Evolutionary conservation across 1,140 invertebrate species (phyloP), one percentile per base, ranked within the genome.

Genomic region (Eueides isabella): DNA sequence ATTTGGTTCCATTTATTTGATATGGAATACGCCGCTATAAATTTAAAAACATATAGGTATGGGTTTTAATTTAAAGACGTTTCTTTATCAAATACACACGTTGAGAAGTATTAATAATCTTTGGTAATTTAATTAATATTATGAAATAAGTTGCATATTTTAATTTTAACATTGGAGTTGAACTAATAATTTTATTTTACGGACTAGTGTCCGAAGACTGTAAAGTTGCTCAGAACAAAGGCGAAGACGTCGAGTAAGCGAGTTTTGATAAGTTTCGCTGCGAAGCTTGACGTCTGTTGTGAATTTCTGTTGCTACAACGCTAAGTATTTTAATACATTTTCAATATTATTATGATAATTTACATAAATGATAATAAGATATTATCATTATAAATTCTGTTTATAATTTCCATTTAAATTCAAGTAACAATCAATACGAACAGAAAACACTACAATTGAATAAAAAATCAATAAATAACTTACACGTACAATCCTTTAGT

Each of bases 151-250:
- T 55, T 55, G 23, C 48, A 26, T 55, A 1, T 55, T 55, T 55
- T 55, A 55, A 55, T 55, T 55, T 55, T 55, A 48, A 26, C 23
- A 55, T 26, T 26, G 48, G 11, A 55, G 23, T 23, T 23, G 48
- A 55, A 55, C 48, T 55, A 55, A 26, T 55, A 26, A 55, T 26
- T 55, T 55, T 55, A 26, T 63, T 61, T 38, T 30, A 71, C 69
- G 69, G 61, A 63, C 61, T 71, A 71, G 61, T 71, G 69, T 71
- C 61, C 69, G 61, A 38, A 71, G 69, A 63, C 61, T 63, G 69
- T 71, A 61, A 71, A 64, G 69, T 71, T 71, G 48, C 61, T 71
- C 61, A 63, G 61, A 71, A 71, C 69, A 71, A 71, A 71, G 61
- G 61, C 35, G 69, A 71, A 71, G 69, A 71, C 69, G 61, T 30